A percentile compares a stretch with the other conserved stretches of the same genome.
These are phyloP conservation scores for Syrmaticus mikado DNA, from an alignment of 2,113 vertebrate genomes.

Conservation along the genomic window DNA sequence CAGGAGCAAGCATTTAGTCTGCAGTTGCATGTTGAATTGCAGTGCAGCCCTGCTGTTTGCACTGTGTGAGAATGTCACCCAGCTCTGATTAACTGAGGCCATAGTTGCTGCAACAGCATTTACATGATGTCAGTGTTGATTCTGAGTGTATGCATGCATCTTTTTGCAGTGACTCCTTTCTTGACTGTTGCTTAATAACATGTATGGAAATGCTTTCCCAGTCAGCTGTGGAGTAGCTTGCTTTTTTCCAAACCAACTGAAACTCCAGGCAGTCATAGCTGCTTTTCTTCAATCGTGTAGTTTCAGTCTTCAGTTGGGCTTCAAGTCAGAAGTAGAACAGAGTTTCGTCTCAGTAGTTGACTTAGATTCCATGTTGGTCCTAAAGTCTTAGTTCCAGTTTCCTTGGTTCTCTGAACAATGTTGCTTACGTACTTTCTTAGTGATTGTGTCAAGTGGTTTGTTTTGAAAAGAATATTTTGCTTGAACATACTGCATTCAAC, in stretches of 20 bases:
- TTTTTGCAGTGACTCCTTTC: background rate
- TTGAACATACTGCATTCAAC: background rate
- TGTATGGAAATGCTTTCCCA: background rate
- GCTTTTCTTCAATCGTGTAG: background rate
- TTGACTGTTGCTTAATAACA: background rate
- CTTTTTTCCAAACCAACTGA: background rate
- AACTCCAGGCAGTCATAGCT: background rate
- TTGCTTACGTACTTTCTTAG: background rate
- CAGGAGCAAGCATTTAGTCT: background rate
- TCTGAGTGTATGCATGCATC: background rate
- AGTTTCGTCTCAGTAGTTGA: background rate
- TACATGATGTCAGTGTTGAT: background rate
- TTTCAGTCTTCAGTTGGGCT: background rate
- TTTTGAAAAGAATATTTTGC: background rate
- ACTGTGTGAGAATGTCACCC: fast-evolving
- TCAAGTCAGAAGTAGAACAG: background rate
- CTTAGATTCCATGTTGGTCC: background rate
- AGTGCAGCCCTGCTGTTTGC: background rate
- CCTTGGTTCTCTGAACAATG: background rate
- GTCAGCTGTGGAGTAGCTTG: background rate
- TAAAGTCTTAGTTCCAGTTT: background rate
- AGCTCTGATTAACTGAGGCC: background rate
- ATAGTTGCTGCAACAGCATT: background rate
- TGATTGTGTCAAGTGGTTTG: background rate
- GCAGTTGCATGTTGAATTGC: fast-evolving